phyloP scores from a whole-genome alignment of 2,797 vertebrate genomes.

The Coluber constrictor region DNA sequence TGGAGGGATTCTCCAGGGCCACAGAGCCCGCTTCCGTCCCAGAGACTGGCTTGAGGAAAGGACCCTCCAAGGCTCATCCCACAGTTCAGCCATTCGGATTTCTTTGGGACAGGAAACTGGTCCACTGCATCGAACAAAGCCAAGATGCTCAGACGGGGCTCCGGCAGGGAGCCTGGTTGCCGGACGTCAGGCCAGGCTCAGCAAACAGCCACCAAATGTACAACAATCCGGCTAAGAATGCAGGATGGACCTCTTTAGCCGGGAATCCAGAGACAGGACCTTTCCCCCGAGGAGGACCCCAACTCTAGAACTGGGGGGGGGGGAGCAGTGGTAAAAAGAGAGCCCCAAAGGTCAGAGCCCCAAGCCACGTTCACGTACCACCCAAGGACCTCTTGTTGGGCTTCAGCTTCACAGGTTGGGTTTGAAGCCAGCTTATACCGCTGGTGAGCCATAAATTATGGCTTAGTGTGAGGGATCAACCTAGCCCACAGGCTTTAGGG shows the following conservation, averaged over 20 bases:
- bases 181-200: neutral
- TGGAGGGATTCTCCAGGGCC: conserved; percentile 46
- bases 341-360: neutral
- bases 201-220: rapidly evolving
- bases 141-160: neutral
- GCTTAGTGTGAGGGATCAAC: neutral
- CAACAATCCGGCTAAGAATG: neutral
- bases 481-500: neutral
- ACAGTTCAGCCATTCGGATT: conserved; percentile 18
- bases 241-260: neutral
- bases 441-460: neutral
- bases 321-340: neutral
- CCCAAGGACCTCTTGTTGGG: neutral
- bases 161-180: neutral
- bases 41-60: conserved; percentile 52
- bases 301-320: neutral
- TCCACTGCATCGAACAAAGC: conserved; percentile 12
- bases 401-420: neutral
- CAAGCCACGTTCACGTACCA: rapidly evolving
- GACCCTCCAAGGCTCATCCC: conserved; percentile 43
- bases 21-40: conserved; percentile 52
- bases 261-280: neutral
- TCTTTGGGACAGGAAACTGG: neutral
- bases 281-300: neutral
- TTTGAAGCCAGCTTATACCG: neutral